Base-by-base conservation (phyloP, 2,797 vertebrate genomes). In the Neoniphon sammara region DNA sequence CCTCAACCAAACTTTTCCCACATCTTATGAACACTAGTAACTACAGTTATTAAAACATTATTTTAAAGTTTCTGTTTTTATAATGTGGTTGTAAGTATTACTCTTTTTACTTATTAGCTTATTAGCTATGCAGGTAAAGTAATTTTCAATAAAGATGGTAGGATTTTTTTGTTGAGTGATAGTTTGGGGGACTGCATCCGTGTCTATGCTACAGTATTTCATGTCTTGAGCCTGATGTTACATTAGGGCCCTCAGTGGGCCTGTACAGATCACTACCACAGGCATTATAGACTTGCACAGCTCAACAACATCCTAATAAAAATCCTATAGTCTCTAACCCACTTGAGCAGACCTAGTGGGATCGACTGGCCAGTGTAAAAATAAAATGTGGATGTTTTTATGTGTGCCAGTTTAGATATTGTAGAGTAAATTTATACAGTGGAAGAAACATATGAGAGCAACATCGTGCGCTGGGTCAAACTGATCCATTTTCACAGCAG, bases 401-500 rank as follows among this genome's bases (percentile, higher is more conserved):
- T 64, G 63, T 81, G 64, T 7, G 31, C 30, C 60, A 36, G 56
- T 25, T 53, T 60, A 39, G 69, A 61, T 36, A 36, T 3, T 78
- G 20, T 69, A 73, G 49, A 39, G 49, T 61, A 55, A 80, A 73
- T 62, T 65, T 74, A 72, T 36, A 64, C 60, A 59, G 31, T 39
- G 64, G 58, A 53, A 50, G 14, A 39, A 75, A 57, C 0, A 57
- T 23, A 73, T 57, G 63, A 42, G 54, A 57, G 61, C 47, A 20
- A 70, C 39, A 69, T 11, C 57, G 68, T 54, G 61, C 18, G 50
- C 74, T 67, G 75, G 74, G 82, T 84, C 66, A 76, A 74, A 77
- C 81, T 70, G 80, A 77, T 78, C 72, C 63, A 77, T 82, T 77
- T 81, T 85, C 73, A 85, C 75, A 74, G 70, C 69, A 30, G 81